A percentile compares a stretch with the other conserved stretches of the same genome.
Conservation (phyloP, 2,797 vertebrate species). For the Heteromormyrus szaboi region DNA sequence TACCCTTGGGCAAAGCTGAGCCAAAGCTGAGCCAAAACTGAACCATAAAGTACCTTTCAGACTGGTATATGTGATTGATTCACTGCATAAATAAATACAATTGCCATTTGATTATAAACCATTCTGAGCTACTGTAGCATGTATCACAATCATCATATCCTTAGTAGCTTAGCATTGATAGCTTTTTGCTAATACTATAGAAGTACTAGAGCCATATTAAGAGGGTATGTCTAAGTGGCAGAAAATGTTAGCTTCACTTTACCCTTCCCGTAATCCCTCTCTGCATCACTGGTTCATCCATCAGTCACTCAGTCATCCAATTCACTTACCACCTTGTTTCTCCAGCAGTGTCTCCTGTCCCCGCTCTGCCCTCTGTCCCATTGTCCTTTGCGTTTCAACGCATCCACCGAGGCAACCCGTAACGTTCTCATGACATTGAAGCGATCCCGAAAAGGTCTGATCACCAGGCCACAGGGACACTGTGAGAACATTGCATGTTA, state of each 20-base stretch:
- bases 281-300: not conserved
- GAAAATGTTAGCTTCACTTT: not conserved
- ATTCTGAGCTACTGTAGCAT: not conserved
- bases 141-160: not conserved
- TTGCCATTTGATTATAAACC: not conserved
- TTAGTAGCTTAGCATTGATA: not conserved
- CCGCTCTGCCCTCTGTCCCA: not conserved
- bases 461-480: not conserved
- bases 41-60: not conserved
- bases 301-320: not conserved
- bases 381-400: not conserved
- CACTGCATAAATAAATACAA: not conserved
- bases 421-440: not conserved
- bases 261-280: not conserved
- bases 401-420: not conserved
- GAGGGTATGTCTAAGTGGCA: conserved; percentile 3
- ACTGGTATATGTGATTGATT: not conserved
- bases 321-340: not conserved
- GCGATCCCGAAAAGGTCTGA: not conserved
- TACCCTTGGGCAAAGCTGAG: conserved; percentile 1
- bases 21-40: not conserved
- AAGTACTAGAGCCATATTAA: not conserved
- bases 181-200: not conserved
- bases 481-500: not conserved
- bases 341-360: conserved; percentile 5